Percentiles rank a stretch among this genome's conserved stretches.
These are phyloP conservation scores for Tachypleus tridentatus DNA, from an alignment of 1,140 invertebrate species.

Conservation along the genomic window DNA sequence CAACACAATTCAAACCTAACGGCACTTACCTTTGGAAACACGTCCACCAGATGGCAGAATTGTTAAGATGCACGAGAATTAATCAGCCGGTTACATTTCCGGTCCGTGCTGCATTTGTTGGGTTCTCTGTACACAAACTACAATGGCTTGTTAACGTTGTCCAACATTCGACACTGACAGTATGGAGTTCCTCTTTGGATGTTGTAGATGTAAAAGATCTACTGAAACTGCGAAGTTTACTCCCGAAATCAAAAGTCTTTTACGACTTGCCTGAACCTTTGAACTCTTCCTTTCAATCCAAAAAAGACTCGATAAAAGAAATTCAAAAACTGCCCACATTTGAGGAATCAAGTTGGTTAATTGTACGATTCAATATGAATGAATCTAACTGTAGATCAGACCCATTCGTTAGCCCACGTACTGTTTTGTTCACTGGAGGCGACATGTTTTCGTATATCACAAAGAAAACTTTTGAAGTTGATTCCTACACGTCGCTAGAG, in stretches of 20 bases:
- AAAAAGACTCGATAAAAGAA: no score
- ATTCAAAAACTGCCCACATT: no score
- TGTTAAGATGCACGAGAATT: constrained; percentile 37
- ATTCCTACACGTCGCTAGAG: no score
- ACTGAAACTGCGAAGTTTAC: constrained; percentile 7
- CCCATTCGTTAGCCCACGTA: no score
- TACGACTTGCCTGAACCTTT: constrained; percentile 13
- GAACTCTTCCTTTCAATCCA: no score
- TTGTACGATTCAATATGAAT: no score
- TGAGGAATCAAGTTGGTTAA: no score
- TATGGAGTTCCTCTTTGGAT: constrained; percentile 48
- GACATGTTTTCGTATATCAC: no score
- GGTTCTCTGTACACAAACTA: constrained; percentile 41
- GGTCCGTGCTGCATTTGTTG: constrained; percentile 56
- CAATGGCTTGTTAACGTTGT: constrained; percentile 29
- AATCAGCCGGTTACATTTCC: constrained; percentile 61
- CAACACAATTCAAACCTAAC: constrained; percentile 45
- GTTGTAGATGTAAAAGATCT: constrained; percentile 14
- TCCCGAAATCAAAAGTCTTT: constrained; percentile 11
- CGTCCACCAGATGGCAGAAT: constrained; percentile 53
- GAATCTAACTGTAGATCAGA: no score
- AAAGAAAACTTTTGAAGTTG: no score
- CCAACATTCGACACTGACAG: constrained; percentile 44
- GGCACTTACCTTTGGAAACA: constrained; percentile 50
- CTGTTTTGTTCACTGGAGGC: no score